Evolutionary conservation across 2,797 vertebrate species (phyloP).

Genomic region (Microcaecilia unicolor): DNA sequence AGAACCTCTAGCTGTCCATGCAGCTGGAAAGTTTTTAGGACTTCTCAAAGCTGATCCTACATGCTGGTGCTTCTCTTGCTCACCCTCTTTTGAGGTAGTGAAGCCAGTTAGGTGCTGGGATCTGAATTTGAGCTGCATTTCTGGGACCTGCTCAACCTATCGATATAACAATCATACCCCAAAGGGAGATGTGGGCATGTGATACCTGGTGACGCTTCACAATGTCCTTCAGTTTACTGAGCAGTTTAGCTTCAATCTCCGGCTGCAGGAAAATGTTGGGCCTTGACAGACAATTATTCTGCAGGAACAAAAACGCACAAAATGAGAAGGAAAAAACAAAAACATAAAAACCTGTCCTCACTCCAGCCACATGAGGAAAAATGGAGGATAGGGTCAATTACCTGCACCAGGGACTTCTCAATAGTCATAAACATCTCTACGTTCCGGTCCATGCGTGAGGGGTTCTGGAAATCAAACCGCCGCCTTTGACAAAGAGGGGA

Average conservation of each 20-base stretch:
- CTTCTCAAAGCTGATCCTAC: too few species aligned
- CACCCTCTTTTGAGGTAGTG: too few species aligned
- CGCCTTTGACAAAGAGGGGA: constrained; percentile 70
- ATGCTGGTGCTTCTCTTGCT: too few species aligned
- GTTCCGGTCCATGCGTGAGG: constrained; percentile 93
- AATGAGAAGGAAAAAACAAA: background rate
- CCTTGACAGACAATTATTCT: constrained; percentile 89
- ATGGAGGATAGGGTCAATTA: constrained; percentile 37
- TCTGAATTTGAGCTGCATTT: too few species aligned
- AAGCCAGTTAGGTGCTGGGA: rapidly evolving
- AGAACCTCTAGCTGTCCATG: too few species aligned
- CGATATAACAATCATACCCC: too few species aligned
- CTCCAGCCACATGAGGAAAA: background rate
- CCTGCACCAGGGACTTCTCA: constrained; percentile 92
- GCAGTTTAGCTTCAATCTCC: constrained; percentile 87
- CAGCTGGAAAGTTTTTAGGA: too few species aligned
- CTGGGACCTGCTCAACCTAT: too few species aligned
- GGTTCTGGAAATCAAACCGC: constrained; percentile 98
- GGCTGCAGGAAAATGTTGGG: constrained; percentile 89
- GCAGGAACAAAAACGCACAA: constrained; percentile 5
- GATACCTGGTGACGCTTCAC: constrained; percentile 90
- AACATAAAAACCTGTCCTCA: too few species aligned
- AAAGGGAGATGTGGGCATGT: rapidly evolving
- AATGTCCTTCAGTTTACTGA: constrained; percentile 93
- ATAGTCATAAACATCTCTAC: constrained; percentile 99